Percentiles rank a stretch among this genome's conserved stretches.
Evolutionary conservation across 2,888 invertebrate genomes (phyloP).

Genomic region (Diaperis boleti): DNA sequence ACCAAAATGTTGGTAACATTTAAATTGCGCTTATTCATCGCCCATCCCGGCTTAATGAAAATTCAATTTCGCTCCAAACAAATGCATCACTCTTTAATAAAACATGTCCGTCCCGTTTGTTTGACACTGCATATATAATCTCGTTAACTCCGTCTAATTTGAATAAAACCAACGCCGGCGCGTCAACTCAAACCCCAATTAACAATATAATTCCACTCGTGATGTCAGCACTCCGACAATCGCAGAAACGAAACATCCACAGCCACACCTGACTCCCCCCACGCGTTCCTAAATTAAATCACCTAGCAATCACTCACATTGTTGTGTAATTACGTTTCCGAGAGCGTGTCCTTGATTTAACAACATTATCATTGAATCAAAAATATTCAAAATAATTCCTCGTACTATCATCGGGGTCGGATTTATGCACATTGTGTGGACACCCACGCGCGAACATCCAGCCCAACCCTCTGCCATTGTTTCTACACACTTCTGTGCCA

Average conservation of each 20-base stretch:
- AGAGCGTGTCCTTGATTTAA: slow-evolving; percentile 27
- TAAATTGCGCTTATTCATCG: too few species aligned
- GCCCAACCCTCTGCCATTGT: slow-evolving; percentile 31
- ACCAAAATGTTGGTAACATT: too few species aligned
- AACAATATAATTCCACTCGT: neutral
- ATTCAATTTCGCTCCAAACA: too few species aligned
- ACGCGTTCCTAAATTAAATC: slow-evolving; percentile 35
- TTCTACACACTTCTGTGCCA: slow-evolving; percentile 32
- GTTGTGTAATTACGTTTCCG: slow-evolving; percentile 13
- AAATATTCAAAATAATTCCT: slow-evolving; percentile 35
- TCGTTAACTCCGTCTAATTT: neutral
- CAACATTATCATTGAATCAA: slow-evolving; percentile 24
- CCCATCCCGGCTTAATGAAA: too few species aligned
- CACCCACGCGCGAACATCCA: slow-evolving; percentile 31
- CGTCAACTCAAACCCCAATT: neutral
- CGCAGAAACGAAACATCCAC: neutral
- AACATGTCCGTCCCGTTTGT: too few species aligned
- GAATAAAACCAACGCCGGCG: neutral
- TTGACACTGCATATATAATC: too few species aligned
- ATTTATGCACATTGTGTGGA: slow-evolving; percentile 13
- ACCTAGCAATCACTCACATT: slow-evolving; percentile 24
- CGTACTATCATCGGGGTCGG: slow-evolving; percentile 10
- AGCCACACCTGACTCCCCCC: slow-evolving; percentile 34
- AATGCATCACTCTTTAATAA: too few species aligned
- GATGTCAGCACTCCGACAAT: slow-evolving; percentile 12